phyloP scores from a whole-genome alignment of 2,888 invertebrate genomes.

The Mellilla xanthometata region DNA sequence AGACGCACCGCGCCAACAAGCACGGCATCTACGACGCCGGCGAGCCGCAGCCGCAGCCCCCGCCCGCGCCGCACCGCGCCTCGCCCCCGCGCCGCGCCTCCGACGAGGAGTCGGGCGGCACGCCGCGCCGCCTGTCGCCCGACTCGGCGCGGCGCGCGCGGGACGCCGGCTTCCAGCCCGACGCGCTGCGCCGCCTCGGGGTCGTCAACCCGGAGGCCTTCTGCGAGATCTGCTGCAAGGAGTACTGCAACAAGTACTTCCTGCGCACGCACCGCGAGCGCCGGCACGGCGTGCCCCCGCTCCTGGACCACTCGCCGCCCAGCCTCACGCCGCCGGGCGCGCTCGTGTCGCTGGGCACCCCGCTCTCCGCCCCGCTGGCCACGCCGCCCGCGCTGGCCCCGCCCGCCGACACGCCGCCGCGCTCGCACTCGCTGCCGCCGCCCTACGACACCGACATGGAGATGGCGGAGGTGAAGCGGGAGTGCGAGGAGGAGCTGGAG shows the following conservation, averaged over 20 bases:
- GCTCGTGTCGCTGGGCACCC: slow-evolving; percentile 78
- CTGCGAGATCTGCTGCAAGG: slow-evolving; percentile 96
- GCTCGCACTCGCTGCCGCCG: slow-evolving; percentile 59
- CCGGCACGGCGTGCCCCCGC: slow-evolving; percentile 90
- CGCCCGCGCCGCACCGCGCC: slow-evolving; percentile 60
- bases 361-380: slow-evolving; percentile 87
- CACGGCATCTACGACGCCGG: slow-evolving; percentile 93
- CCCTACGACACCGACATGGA: slow-evolving; percentile 54
- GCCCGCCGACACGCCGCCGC: slow-evolving; percentile 84
- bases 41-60: slow-evolving; percentile 59
- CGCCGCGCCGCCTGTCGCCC: slow-evolving; percentile 83
- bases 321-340: slow-evolving; percentile 56
- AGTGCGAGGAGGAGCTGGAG: slow-evolving; percentile 69
- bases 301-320: slow-evolving; percentile 75
- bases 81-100: slow-evolving; percentile 75
- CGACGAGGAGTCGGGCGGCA: slow-evolving; percentile 73
- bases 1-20: slow-evolving; percentile 98
- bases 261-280: slow-evolving; percentile 95
- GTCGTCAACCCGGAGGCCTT: slow-evolving; percentile 94
- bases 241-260: slow-evolving; percentile 96
- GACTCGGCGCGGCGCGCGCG: slow-evolving; percentile 85
- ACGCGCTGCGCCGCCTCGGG: slow-evolving; percentile 89
- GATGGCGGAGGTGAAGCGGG: slow-evolving; percentile 79
- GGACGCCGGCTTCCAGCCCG: slow-evolving; percentile 88
- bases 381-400: slow-evolving; percentile 73